A percentile compares a stretch with the other conserved stretches of the same genome.
Conservation (phyloP, 1,140 invertebrate species). For the Limonius californicus region DNA sequence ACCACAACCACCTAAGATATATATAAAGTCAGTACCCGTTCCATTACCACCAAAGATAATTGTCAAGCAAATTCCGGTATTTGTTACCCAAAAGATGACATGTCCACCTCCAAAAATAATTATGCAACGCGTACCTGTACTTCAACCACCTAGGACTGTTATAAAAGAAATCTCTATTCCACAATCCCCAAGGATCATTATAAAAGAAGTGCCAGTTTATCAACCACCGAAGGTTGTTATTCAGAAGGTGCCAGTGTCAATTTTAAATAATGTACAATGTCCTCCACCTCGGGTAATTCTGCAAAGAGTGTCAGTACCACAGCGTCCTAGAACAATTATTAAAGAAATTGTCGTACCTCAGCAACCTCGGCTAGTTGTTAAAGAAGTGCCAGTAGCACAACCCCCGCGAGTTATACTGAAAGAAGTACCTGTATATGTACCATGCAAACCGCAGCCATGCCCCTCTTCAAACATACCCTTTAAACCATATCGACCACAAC, state of each 20-base stretch:
- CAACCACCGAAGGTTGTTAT: background rate
- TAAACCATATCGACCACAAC: no score
- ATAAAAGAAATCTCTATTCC: background rate
- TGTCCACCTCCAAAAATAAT: conserved; percentile 1
- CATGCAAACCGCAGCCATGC: no score
- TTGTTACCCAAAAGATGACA: background rate
- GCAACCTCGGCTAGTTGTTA: no score
- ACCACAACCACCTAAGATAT: background rate
- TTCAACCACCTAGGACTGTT: no score
- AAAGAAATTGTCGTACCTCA: no score
- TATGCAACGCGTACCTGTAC: background rate
- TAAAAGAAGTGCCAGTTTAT: background rate
- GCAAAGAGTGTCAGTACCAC: background rate
- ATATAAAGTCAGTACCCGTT: background rate
- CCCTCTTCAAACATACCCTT: no score
- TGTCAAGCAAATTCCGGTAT: background rate
- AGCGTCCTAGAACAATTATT: no score
- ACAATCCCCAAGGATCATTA: conserved; percentile 1
- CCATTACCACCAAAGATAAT: no score
- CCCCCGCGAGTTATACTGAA: no score
- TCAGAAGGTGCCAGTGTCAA: background rate
- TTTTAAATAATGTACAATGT: background rate
- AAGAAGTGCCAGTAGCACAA: no score
- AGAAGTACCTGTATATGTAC: no score
- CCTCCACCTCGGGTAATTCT: background rate